These are phyloP conservation scores for Mamestra brassicae DNA, from an alignment of 2,888 invertebrate genomes.

Conservation along the genomic window DNA sequence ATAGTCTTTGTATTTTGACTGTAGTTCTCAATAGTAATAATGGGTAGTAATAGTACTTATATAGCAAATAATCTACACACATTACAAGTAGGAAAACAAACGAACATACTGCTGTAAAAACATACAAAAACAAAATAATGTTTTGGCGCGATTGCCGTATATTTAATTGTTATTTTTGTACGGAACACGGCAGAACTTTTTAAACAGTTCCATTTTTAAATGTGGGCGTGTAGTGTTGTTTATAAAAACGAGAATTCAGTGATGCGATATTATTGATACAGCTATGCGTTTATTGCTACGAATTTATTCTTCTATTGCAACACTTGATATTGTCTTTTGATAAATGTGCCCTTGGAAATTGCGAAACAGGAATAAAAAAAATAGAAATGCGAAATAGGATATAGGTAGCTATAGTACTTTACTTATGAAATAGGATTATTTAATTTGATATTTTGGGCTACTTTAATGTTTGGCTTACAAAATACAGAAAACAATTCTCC, in stretches of 20 bases:
- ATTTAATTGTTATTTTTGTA: constrained; percentile 15
- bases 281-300: constrained; percentile 8
- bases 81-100: neutral
- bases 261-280: constrained; percentile 26
- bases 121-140: neutral
- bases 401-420: too few relatives aligned
- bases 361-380: too few relatives aligned
- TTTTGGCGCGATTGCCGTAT: neutral
- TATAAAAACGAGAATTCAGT: constrained; percentile 40
- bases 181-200: constrained; percentile 26
- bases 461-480: neutral
- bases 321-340: constrained; percentile 6
- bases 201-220: constrained; percentile 1
- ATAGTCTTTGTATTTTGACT: constrained; percentile 20
- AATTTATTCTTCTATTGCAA: constrained; percentile 11
- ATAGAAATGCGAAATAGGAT: too few relatives aligned
- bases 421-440: neutral
- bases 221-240: constrained; percentile 38
- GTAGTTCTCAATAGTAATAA: constrained; percentile 11
- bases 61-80: neutral
- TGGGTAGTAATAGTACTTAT: neutral
- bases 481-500: neutral
- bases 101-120: too few relatives aligned
- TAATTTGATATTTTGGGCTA: too few relatives aligned
- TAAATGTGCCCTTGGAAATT: neutral